A percentile compares a stretch with the other conserved stretches of the same genome.
Evolutionary conservation across 2,113 vertebrate species (phyloP).

Genomic region (Arvicanthis niloticus): DNA sequence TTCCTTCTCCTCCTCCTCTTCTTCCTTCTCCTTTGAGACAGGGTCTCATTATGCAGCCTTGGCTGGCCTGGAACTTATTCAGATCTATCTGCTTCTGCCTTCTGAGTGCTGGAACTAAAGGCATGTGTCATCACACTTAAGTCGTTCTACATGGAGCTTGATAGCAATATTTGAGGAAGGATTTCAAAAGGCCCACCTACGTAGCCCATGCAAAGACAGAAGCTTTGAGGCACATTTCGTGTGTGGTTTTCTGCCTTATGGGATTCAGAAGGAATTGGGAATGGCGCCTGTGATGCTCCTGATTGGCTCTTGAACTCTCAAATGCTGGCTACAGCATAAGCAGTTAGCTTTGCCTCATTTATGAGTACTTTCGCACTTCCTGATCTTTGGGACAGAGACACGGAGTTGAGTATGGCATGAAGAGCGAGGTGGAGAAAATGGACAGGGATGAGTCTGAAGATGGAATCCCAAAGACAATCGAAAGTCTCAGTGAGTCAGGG

Average conservation of each 20-base stretch:
- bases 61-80: neutral
- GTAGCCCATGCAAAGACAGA: neutral
- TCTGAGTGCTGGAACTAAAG: neutral
- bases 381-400: neutral
- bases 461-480: neutral
- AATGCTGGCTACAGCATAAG: neutral
- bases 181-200: neutral
- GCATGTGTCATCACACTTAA: neutral
- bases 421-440: neutral
- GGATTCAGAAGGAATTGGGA: slow-evolving; percentile 32
- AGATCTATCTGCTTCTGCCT: neutral
- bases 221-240: neutral
- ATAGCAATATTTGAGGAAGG: neutral
- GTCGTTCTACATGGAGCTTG: neutral
- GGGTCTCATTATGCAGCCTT: neutral
- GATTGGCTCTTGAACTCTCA: neutral
- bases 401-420: neutral
- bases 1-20: neutral
- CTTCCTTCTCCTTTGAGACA: neutral
- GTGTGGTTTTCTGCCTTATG: slow-evolving; percentile 6
- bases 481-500: neutral
- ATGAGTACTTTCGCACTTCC: neutral
- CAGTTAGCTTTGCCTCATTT: neutral
- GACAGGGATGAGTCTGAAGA: neutral
- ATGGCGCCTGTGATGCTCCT: neutral